Evolutionary conservation across 35 echinoderm and acorn worm genomes (phyloP).

Genomic region (Apostichopus japonicus): DNA sequence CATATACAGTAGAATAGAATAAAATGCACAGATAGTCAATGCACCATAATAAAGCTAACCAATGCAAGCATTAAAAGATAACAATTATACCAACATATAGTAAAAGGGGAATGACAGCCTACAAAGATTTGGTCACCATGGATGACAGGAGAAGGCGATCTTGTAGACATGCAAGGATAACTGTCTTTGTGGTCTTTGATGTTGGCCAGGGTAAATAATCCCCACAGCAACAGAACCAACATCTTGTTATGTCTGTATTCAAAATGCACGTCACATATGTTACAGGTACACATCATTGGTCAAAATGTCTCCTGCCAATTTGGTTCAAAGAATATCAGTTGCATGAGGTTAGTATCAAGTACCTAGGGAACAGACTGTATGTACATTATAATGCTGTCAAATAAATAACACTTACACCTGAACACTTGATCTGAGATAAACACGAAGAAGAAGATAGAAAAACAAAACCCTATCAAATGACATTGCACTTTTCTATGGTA

Average conservation of each 20-base stretch:
- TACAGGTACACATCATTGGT: no score
- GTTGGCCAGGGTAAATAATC: no score
- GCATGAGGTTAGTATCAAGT: background rate
- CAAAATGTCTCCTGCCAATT: no score
- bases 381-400: background rate
- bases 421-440: background rate
- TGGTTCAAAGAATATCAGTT: background rate
- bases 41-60: background rate
- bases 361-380: background rate
- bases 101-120: no score
- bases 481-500: slow-evolving; percentile 5
- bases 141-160: no score
- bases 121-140: no score
- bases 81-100: no score
- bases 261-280: no score
- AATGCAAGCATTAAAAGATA: background rate
- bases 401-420: background rate
- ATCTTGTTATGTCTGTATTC: no score
- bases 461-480: background rate
- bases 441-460: background rate
- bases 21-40: slow-evolving; percentile 15
- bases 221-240: no score
- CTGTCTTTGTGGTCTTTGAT: no score
- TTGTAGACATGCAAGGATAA: no score
- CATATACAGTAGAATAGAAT: slow-evolving; percentile 24